Evolutionary conservation across 1,140 invertebrate species (phyloP), one percentile per base, ranked within the genome.

Genomic region (Mamestra configurata): DNA sequence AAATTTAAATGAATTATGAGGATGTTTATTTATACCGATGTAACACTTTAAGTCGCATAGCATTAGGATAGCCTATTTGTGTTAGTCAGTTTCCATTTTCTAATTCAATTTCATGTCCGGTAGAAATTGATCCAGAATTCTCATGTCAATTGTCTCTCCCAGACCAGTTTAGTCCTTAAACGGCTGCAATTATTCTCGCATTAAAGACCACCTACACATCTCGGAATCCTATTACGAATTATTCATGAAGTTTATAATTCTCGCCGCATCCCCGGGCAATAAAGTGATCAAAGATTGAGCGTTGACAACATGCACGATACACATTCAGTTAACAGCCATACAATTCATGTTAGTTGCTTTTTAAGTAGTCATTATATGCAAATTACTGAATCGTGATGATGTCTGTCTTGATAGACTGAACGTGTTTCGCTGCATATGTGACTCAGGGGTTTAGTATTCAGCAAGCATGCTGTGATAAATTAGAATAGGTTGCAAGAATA

Each of bases 321-420:
- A 82, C 79, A 81, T 82, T 84, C 82, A 82, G 80, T 82, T 85
- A 87, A 79, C 83, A 85, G 84, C 59, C 81, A 82, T 82, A 88
- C 84, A 87, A 88, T 86, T 86, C 86, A 88, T 86, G 81, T 86
- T 87, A 86, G 86, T 87, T 81, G 86, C 84, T 86, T 90, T 92
- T 89, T 88, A 89, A 91, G 88, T 86, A 92, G 89, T 88, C 88
- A 91, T 92, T 92, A 92, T 92, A 91, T 92, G 90, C 84, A 90
- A 92, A 92, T 90, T 64, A 85, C 83, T 81, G 84, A 80, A 87
- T 87, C 86, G 86, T 89, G 88, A 88, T 86, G 88, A 92, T 90
- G 82, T 84, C 85, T 86, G 80, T 57, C 79, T 80, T 83, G 87
- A 90, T 89, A 88, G 77, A 88, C 66, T 79, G 79, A 79, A 88